Percentiles rank a stretch among this genome's conserved stretches.
phyloP scores from a whole-genome alignment of 1,140 invertebrate genomes.

The Lepidurus couesii region DNA sequence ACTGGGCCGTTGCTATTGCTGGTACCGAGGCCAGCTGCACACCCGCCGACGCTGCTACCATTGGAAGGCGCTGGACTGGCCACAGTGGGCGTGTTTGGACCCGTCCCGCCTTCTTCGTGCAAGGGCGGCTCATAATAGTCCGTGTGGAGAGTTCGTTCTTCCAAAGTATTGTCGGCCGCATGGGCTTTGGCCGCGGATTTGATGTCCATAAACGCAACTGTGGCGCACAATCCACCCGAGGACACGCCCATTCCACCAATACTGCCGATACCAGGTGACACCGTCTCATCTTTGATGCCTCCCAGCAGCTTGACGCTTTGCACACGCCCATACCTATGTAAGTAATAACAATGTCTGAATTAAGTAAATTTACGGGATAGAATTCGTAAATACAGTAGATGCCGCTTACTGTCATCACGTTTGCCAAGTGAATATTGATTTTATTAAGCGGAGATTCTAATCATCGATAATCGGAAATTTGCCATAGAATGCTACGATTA shows the following conservation, averaged over 20 bases:
- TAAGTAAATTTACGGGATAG: too few relatives aligned
- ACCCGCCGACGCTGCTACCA: not conserved
- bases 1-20: constrained; percentile 19
- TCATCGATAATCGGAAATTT: too few relatives aligned
- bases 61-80: constrained; percentile 22
- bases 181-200: constrained; percentile 90
- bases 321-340: constrained; percentile 86
- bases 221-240: constrained; percentile 56
- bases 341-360: constrained; percentile 39
- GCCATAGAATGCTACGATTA: not conserved
- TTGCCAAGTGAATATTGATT: too few relatives aligned
- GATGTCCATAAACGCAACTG: constrained; percentile 94
- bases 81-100: constrained; percentile 11
- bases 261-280: constrained; percentile 51
- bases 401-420: too few relatives aligned
- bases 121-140: constrained; percentile 79
- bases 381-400: too few relatives aligned
- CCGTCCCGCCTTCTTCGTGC: constrained; percentile 28
- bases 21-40: not conserved
- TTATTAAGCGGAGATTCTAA: too few relatives aligned
- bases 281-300: constrained; percentile 38
- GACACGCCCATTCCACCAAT: constrained; percentile 50
- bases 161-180: constrained; percentile 78
- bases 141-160: constrained; percentile 76
- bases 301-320: constrained; percentile 88